phyloP scores from a whole-genome alignment of 2,113 vertebrate genomes.

The Cnemophilus loriae region DNA sequence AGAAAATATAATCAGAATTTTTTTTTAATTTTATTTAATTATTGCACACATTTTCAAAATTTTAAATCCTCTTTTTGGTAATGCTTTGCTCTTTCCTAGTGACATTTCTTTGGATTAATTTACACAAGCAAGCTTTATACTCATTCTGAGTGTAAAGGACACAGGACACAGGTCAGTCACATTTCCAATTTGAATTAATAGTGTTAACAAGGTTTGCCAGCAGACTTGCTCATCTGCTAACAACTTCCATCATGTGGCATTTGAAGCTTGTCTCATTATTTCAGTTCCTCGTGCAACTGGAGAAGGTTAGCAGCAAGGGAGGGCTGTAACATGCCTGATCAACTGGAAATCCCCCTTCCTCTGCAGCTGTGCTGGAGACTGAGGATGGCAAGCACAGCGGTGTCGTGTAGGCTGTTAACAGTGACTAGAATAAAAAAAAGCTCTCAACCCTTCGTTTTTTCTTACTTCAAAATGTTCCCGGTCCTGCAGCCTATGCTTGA shows the following conservation, averaged over 20 bases:
- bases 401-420: not conserved
- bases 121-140: not conserved
- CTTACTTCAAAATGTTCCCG: not conserved
- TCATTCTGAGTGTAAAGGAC: not conserved
- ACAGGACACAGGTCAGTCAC: not conserved
- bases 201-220: not conserved
- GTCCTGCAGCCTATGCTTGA: not conserved
- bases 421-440: not conserved
- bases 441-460: not conserved
- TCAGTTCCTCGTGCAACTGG: not conserved
- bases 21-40: not conserved
- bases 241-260: not conserved
- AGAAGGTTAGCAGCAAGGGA: not conserved
- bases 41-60: not conserved
- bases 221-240: not conserved
- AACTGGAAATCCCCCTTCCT: not conserved
- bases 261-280: not conserved
- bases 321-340: not conserved
- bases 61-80: not conserved
- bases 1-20: not conserved
- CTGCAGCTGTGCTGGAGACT: not conserved
- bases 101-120: not conserved
- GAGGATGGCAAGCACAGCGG: not conserved
- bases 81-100: not conserved
- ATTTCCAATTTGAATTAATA: not conserved